Evolutionary conservation across 1,140 invertebrate species (phyloP).

Genomic region (Drosophila nigrodunni): DNA sequence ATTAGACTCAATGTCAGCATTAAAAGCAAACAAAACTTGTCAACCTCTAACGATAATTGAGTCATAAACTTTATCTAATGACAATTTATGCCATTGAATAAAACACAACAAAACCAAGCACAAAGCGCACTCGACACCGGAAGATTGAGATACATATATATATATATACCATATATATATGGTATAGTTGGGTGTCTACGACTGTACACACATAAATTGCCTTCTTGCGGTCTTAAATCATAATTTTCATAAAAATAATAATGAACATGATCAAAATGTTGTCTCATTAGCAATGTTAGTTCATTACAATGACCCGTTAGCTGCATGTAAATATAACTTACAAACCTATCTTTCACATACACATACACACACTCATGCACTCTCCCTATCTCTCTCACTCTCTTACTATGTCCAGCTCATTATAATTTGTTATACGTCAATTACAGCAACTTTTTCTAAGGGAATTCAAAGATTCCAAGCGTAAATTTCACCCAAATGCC

Average conservation of each 20-base stretch:
- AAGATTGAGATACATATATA: slow-evolving; percentile 38
- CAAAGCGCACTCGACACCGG: slow-evolving; percentile 39
- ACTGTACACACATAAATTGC: slow-evolving; percentile 50
- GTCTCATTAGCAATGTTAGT: slow-evolving; percentile 60
- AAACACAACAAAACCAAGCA: slow-evolving; percentile 44
- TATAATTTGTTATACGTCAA: slow-evolving; percentile 59
- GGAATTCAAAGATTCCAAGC: slow-evolving; percentile 31
- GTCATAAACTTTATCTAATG: slow-evolving; percentile 83
- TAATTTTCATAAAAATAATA: slow-evolving; percentile 60
- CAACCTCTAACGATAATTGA: slow-evolving; percentile 78
- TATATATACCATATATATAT: slow-evolving; percentile 3
- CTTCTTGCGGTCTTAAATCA: slow-evolving; percentile 67
- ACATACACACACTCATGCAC: neutral
- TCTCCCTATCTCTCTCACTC: neutral
- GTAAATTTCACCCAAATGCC: slow-evolving; percentile 48
- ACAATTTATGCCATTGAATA: slow-evolving; percentile 76
- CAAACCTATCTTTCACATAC: neutral
- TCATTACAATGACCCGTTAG: slow-evolving; percentile 28
- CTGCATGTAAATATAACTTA: neutral
- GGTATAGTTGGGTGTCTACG: neutral
- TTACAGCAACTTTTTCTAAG: slow-evolving; percentile 33
- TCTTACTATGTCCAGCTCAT: neutral
- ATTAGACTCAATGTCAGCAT: slow-evolving; percentile 63
- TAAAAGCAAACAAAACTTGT: slow-evolving; percentile 67
- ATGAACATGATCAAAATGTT: slow-evolving; percentile 34